phyloP scores from a whole-genome alignment of 2,113 vertebrate genomes.

The Eretmochelys imbricata region DNA sequence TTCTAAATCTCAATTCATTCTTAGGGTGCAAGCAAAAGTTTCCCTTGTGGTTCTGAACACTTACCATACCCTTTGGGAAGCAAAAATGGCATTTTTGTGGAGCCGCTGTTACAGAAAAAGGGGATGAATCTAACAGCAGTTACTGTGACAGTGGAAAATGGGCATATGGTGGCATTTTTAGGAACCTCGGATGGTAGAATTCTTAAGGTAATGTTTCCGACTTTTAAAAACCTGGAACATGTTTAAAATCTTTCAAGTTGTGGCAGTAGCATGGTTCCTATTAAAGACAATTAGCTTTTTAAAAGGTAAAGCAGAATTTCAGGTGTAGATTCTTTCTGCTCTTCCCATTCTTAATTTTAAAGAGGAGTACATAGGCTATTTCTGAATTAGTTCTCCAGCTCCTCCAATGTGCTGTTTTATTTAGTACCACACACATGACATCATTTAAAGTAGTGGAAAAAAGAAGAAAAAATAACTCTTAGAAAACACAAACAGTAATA shows the following conservation, averaged over 20 bases:
- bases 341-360: slow-evolving; percentile 40
- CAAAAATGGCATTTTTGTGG: slow-evolving; percentile 73
- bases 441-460: neutral
- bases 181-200: slow-evolving; percentile 89
- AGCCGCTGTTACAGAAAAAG: slow-evolving; percentile 68
- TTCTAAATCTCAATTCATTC: slow-evolving; percentile 53
- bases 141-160: slow-evolving; percentile 85
- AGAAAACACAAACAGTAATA: slow-evolving; percentile 24
- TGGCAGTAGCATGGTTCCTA: neutral
- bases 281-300: neutral
- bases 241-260: neutral
- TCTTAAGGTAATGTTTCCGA: slow-evolving; percentile 76
- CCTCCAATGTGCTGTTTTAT: neutral
- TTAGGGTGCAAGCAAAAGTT: slow-evolving; percentile 72
- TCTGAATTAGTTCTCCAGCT: neutral
- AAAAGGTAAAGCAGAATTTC: neutral
- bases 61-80: slow-evolving; percentile 93
- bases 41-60: slow-evolving; percentile 90
- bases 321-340: slow-evolving; percentile 4
- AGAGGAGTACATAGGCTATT: neutral
- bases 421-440: slow-evolving; percentile 22
- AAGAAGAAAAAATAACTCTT: slow-evolving; percentile 22
- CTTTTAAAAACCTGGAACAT: neutral
- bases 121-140: slow-evolving; percentile 86
- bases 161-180: slow-evolving; percentile 89